These are phyloP conservation scores for Hydrotaea cyrtoneurina DNA, from an alignment of 2,888 invertebrate species.

Conservation along the genomic window DNA sequence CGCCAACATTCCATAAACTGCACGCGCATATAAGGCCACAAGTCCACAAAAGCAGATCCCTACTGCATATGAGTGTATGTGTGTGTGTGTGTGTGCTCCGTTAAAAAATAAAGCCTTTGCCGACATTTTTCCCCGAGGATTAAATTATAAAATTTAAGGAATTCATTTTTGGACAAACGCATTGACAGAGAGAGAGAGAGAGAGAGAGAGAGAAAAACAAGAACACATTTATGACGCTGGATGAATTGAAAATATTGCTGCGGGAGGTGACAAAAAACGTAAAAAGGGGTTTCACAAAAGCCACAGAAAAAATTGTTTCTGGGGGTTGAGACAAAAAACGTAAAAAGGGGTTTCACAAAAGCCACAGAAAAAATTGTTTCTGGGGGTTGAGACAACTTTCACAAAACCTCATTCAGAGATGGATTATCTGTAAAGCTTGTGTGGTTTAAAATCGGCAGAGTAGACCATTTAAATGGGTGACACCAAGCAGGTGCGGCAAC, in stretches of 20 bases:
- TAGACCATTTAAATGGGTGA: too few relatives aligned
- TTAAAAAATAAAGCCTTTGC: conserved; percentile 3
- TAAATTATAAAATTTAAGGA: not conserved
- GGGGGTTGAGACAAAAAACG: too few relatives aligned
- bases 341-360: too few relatives aligned
- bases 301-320: too few relatives aligned
- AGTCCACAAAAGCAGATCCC: not conserved
- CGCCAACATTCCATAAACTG: not conserved
- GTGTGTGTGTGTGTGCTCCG: not conserved
- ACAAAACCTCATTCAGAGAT: too few relatives aligned
- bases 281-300: too few relatives aligned
- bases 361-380: too few relatives aligned
- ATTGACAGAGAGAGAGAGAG: not conserved
- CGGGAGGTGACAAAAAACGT: not conserved
- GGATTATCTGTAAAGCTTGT: too few relatives aligned
- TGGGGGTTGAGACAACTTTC: too few relatives aligned
- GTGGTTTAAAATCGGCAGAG: too few relatives aligned
- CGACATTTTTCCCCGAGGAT: not conserved
- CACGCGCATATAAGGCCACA: not conserved
- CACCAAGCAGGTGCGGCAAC: too few relatives aligned
- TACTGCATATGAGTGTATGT: not conserved
- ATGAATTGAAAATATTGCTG: not conserved
- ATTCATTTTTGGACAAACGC: not conserved
- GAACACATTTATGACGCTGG: too few relatives aligned
- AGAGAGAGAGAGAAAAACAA: not conserved